Base-by-base conservation (phyloP, 2,888 invertebrate species). In the Petrolisthes cinctipes region DNA sequence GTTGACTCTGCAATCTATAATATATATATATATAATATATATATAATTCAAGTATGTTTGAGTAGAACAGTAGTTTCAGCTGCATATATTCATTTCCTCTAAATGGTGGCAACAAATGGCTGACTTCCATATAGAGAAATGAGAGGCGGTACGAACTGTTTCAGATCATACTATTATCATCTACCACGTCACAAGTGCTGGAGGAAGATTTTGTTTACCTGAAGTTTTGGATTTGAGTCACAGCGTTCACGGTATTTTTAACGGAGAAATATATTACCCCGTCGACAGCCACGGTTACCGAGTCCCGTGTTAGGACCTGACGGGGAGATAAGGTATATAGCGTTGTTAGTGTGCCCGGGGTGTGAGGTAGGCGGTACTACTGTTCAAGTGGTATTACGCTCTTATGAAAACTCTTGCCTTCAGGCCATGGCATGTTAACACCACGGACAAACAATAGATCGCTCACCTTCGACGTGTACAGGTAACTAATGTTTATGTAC, bases 231-330 rank as follows among this genome's bases (percentile, higher is more conserved):
- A 88, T 80, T 79, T 84, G 79, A 14, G 75, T 80, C 37, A 88
- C 88, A 51, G 84, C 88, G 23, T 88, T 88, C 71, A 88, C 84
- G 53, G 88, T 84, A 80, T 88, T 76, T 75, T 88, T 80, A 57
- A 88, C 88, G 54, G 84, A 85, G 88, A 88, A 88, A 80, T 88
- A 88, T 71, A 88, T 80, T 61, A 84, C 88, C 23, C 88, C 88
- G 73, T 88, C 88, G 51, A 88, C 88, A 14, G 83, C 88, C 71
- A 88, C 88, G 14, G 88, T 88, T 37, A 88, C 88, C 20, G 88
- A 84, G 81, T 88, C 88, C 79, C 88, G 79, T 23, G 88, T 88
- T 37, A 88, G 76, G 56, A 84, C 73, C 88, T 88, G 88, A 81
- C 61, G 84, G 53, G 57, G 71, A 84, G 61, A 68, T 61, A 68